phyloP scores from a whole-genome alignment of 2,888 invertebrate species.

The Lomographa bimaculata region DNA sequence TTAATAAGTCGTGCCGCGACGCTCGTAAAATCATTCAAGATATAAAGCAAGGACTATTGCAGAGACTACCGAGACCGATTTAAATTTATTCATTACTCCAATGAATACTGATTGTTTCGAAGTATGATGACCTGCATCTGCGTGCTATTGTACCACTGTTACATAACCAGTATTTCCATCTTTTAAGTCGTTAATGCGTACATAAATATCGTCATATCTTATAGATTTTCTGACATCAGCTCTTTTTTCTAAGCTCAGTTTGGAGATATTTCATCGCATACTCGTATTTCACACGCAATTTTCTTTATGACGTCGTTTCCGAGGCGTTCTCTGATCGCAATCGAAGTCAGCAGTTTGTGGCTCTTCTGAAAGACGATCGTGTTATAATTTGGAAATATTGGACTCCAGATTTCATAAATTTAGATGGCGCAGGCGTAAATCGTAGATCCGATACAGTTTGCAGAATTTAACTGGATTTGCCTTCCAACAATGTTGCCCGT shows the following conservation, averaged over 20 bases:
- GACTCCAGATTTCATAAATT: no score
- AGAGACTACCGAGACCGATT: conserved; percentile 30
- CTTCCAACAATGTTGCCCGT: no score
- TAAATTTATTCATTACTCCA: conserved; percentile 45
- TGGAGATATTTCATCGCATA: no score
- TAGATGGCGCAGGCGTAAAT: no score
- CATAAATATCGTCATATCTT: no score
- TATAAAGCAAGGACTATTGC: conserved; percentile 29
- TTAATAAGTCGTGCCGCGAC: conserved; percentile 8
- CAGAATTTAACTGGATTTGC: no score
- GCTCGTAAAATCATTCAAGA: conserved; percentile 22
- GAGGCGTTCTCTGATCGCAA: conserved; percentile 8
- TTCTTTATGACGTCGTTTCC: conserved; percentile 15
- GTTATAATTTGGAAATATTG: no score
- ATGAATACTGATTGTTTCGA: conserved; percentile 44
- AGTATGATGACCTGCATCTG: conserved; percentile 30
- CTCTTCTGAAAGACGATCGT: background rate
- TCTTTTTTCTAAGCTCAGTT: no score
- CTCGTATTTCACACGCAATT: conserved; percentile 16
- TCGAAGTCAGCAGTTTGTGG: conserved; percentile 9
- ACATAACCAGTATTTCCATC: background rate
- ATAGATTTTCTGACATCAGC: no score
- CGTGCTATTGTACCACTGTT: background rate
- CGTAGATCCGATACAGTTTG: no score
- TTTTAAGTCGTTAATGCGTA: no score